A percentile compares a stretch with the other conserved stretches of the same genome.
Evolutionary conservation across 92 coral and sea anemone species (phyloP).

Genomic region (Bergia puertoricense): DNA sequence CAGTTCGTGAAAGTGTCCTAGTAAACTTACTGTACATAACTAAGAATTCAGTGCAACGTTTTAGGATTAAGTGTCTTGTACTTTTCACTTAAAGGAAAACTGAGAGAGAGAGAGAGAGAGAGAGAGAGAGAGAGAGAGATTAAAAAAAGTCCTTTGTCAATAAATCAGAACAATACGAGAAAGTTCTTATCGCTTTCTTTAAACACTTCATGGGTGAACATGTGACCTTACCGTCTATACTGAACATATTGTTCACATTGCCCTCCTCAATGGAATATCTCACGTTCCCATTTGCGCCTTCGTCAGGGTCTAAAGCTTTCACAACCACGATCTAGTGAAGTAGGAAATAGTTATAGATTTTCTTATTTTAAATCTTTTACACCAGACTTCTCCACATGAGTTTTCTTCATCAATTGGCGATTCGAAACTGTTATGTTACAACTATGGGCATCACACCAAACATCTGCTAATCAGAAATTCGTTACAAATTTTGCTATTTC

Average conservation of each 20-base stretch:
- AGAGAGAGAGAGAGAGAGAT: too few relatives aligned
- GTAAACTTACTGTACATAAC: too few relatives aligned
- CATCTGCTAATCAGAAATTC: too few relatives aligned
- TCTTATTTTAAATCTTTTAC: neutral
- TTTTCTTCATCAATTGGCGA: neutral
- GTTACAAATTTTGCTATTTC: neutral
- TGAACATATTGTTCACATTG: slow-evolving; percentile 68
- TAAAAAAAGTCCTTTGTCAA: too few relatives aligned
- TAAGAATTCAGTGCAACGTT: too few relatives aligned
- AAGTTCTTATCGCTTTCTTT: neutral
- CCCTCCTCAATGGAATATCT: slow-evolving; percentile 67
- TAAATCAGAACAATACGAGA: too few relatives aligned
- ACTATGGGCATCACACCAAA: neutral
- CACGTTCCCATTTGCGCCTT: slow-evolving; percentile 80
- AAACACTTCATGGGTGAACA: neutral
- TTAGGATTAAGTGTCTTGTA: too few relatives aligned
- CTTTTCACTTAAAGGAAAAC: too few relatives aligned
- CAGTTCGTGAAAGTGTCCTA: too few relatives aligned
- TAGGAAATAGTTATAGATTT: neutral
- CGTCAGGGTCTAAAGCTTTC: slow-evolving; percentile 78
- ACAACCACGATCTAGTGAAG: slow-evolving; percentile 65
- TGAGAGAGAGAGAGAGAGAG: too few relatives aligned
- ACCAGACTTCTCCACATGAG: neutral
- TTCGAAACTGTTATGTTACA: too few relatives aligned
- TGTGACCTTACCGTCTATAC: slow-evolving; percentile 67